phyloP scores from a whole-genome alignment of 2,888 invertebrate species.

The Troides oblongomaculatus region DNA sequence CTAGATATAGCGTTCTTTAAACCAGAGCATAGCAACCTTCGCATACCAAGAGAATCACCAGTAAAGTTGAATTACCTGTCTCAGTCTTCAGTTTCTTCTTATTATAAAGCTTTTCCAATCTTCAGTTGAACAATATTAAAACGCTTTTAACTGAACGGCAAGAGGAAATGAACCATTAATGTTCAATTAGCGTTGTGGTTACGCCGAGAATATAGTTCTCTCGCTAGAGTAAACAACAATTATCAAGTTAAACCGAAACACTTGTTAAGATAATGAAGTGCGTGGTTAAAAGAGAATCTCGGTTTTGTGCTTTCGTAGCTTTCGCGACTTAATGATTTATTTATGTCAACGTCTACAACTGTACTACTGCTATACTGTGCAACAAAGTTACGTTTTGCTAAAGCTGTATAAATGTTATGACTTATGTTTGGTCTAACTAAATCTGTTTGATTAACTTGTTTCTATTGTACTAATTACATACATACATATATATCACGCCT shows the following conservation, averaged over 20 bases:
- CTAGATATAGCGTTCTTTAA: no score
- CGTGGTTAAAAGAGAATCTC: constrained; percentile 9
- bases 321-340: neutral
- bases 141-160: constrained; percentile 1
- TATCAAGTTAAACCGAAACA: constrained; percentile 19
- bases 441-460: neutral
- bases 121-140: neutral
- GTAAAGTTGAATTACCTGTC: no score
- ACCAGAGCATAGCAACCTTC: no score
- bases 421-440: neutral
- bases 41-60: no score
- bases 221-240: constrained; percentile 18
- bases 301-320: neutral
- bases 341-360: neutral
- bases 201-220: constrained; percentile 12
- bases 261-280: constrained; percentile 20
- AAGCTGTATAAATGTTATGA: no score
- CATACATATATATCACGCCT: no score
- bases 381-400: neutral
- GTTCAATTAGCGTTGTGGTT: constrained; percentile 23
- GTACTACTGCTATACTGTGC: neutral
- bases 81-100: neutral
- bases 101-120: neutral
- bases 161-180: constrained; percentile 14
- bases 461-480: no score